These are phyloP conservation scores for Proctacanthus coquilletti DNA, from an alignment of 1,140 invertebrate species.

Conservation along the genomic window DNA sequence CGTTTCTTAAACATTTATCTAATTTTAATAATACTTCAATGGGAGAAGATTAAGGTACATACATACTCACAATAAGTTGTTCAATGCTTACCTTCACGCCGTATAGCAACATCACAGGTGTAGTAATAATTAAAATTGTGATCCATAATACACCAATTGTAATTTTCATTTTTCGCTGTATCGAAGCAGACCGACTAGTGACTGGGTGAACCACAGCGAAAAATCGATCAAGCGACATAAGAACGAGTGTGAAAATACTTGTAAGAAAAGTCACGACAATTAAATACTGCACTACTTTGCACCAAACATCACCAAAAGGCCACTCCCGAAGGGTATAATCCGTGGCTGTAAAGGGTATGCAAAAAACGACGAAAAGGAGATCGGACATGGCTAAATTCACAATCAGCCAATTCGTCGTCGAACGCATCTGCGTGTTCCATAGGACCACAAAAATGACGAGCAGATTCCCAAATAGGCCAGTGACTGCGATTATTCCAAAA, in stretches of 20 bases:
- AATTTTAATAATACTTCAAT: too few species aligned
- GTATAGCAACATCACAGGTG: constrained; percentile 61
- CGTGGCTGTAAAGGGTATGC: constrained; percentile 78
- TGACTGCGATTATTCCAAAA: constrained; percentile 66
- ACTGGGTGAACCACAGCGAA: constrained; percentile 91
- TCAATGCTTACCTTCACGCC: constrained; percentile 38
- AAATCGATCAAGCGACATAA: constrained; percentile 91
- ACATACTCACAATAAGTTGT: too few species aligned
- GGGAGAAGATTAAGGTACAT: too few species aligned
- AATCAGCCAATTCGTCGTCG: constrained; percentile 84
- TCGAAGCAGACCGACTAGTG: constrained; percentile 60
- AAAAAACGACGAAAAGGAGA: constrained; percentile 85
- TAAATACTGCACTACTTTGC: constrained; percentile 59
- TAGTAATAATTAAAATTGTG: constrained; percentile 54
- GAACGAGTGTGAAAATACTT: constrained; percentile 86
- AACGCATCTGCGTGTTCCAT: constrained; percentile 77
- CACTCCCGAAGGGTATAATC: constrained; percentile 72
- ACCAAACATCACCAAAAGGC: constrained; percentile 83
- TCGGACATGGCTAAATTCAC: constrained; percentile 79
- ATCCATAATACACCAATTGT: constrained; percentile 69
- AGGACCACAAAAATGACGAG: constrained; percentile 71
- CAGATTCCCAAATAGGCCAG: constrained; percentile 77
- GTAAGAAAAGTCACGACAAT: constrained; percentile 85
- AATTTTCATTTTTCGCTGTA: constrained; percentile 60
- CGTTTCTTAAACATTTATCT: too few species aligned